Evolutionary conservation across 1,140 invertebrate species (phyloP), one percentile per base, ranked within the genome.

Genomic region (Dendrolimus kikuchii): DNA sequence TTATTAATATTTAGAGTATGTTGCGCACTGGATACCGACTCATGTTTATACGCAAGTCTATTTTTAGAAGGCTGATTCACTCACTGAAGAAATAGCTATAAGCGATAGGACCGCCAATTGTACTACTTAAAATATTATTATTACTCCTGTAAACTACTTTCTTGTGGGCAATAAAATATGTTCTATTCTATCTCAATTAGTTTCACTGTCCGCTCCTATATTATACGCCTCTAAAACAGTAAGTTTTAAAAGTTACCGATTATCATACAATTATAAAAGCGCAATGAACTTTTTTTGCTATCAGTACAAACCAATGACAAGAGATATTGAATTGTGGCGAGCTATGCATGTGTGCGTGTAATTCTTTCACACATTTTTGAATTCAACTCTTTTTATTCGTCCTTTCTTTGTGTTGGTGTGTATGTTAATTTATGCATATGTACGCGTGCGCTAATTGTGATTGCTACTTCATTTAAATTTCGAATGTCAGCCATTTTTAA

Each of bases 381-480:
- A 69, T 73, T 66, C 56, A 60, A 72, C 70, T 82, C 53, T 81
- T 83, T 86, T 86, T 86, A 82, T 83, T 76, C 71, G 73, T 58
- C 57, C 47, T 56, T 50, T 56, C 48, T 23, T 23, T 23, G 23
- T 53, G 42, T 50, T 6, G 36, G 10, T 67, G 78, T 82, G 76
- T 75, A 77, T 59, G 71, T 81, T 59, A 68, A 66, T 63, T 64
- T 60, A 64, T 52, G 47, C 59, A 54, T 40, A 46, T 42, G 46
- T 46, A 46, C 46, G 59, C 37, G 41, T 45, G 10, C 7, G 71
- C 82, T 86, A 86, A 86, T 86, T 86, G 80, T 73, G 80, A 86
- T 86, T 82, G 75, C 82, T 86, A 83, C 82, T 86, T 83, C 82
- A 82, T 86, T 83, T 86, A 86, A 83, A 86, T 86, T 83, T 83